A percentile compares a stretch with the other conserved stretches of the same genome.
These are phyloP conservation scores for Ctenopoma multispine DNA, from an alignment of 2,797 vertebrate genomes.

Conservation along the genomic window DNA sequence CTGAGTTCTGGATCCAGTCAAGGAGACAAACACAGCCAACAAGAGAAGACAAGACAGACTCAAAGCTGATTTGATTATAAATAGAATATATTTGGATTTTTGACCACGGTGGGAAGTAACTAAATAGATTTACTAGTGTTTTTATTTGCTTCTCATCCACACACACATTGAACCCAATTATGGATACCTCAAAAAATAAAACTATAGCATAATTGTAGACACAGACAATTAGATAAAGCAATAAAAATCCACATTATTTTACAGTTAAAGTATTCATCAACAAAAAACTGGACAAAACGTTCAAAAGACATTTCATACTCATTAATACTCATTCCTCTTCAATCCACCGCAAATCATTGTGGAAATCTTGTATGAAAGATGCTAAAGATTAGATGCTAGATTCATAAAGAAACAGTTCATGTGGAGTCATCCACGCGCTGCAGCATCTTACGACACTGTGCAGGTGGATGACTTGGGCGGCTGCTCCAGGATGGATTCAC, in stretches of 20 bases:
- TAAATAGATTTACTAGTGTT: too few species aligned
- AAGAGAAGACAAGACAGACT: too few species aligned
- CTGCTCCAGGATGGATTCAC: slow-evolving; percentile 79
- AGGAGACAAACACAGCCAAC: too few species aligned
- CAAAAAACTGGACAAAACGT: not conserved
- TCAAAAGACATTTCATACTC: not conserved
- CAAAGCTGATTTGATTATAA: too few species aligned
- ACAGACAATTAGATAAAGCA: not conserved
- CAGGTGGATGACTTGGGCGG: slow-evolving; percentile 88
- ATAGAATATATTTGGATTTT: too few species aligned
- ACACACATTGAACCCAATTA: not conserved
- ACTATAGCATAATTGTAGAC: not conserved
- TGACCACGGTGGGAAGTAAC: too few species aligned
- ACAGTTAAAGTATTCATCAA: slow-evolving; percentile 11
- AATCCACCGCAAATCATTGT: not conserved
- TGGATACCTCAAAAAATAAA: not conserved
- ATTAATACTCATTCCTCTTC: not conserved
- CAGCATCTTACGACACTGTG: slow-evolving; percentile 70
- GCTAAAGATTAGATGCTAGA: not conserved
- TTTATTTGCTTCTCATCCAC: too few species aligned
- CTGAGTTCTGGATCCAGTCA: too few species aligned
- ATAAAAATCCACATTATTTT: not conserved
- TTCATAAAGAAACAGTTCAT: not conserved
- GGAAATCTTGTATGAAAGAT: slow-evolving; percentile 8
- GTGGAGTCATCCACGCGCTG: not conserved